Percentiles rank a stretch among this genome's conserved stretches.
Conservation (phyloP, 1,140 invertebrate species). For the Globodera ellingtonae region DNA sequence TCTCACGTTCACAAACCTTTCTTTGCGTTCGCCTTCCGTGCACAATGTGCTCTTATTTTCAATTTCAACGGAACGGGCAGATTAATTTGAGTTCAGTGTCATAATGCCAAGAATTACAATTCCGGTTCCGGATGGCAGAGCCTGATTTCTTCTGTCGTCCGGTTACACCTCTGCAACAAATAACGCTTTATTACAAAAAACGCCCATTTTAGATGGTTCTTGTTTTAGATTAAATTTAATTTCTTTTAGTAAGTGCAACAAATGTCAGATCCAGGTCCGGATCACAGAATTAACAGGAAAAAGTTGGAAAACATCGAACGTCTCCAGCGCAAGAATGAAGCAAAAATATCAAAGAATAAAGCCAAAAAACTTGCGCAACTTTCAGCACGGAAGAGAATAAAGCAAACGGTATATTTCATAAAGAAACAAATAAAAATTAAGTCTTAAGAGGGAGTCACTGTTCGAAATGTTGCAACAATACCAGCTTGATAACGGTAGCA, state of each 20-base stretch:
- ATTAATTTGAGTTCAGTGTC: no score
- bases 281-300: constrained; percentile 30
- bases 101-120: no score
- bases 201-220: no score
- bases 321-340: constrained; percentile 33
- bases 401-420: constrained; percentile 37
- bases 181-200: no score
- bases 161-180: no score
- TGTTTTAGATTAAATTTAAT: no score
- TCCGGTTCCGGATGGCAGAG: no score
- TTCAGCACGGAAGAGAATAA: constrained; percentile 31
- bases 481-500: constrained; percentile 23
- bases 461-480: constrained; percentile 31
- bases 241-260: neutral
- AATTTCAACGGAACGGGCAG: no score
- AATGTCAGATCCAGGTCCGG: neutral
- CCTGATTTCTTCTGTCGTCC: no score
- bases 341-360: constrained; percentile 39
- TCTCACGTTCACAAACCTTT: no score
- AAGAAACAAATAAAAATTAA: constrained; percentile 15
- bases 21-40: no score
- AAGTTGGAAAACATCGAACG: constrained; percentile 39
- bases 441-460: constrained; percentile 37
- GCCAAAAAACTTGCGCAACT: constrained; percentile 37
- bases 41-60: no score